These are phyloP conservation scores for Neoitamus cyanurus DNA, from an alignment of 2,888 invertebrate species.

Conservation along the genomic window DNA sequence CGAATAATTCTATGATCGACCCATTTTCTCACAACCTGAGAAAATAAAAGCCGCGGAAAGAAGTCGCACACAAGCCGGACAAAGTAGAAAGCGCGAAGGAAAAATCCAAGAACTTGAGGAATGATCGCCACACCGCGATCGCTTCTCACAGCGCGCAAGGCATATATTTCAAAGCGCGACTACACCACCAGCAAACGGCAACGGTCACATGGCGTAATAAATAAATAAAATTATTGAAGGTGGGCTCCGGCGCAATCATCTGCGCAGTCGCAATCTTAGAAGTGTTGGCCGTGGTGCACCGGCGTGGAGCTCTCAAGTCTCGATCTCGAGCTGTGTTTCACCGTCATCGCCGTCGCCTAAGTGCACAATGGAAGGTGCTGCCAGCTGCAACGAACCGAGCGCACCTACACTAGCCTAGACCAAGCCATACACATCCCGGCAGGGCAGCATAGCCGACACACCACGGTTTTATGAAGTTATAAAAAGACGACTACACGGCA, in stretches of 20 bases:
- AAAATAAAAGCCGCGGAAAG: conserved; percentile 22
- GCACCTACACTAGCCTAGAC: conserved; percentile 16
- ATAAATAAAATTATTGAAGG: conserved; percentile 46
- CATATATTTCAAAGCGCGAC: conserved; percentile 12
- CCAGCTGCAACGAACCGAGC: conserved; percentile 31
- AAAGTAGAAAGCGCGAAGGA: conserved; percentile 42
- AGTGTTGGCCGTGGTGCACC: not conserved
- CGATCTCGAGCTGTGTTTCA: not conserved
- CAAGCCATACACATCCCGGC: not conserved
- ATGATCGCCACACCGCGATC: conserved; percentile 37
- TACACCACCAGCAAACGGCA: conserved; percentile 7
- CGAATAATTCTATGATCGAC: conserved; percentile 40
- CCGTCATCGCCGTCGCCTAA: not conserved
- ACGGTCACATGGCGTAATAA: conserved; percentile 40
- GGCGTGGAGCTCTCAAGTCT: not conserved
- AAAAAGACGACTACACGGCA: conserved; percentile 38
- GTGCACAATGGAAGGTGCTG: conserved; percentile 34
- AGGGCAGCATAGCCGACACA: conserved; percentile 22
- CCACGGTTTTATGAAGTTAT: conserved; percentile 34
- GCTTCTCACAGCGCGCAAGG: conserved; percentile 17
- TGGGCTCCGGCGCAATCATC: conserved; percentile 43
- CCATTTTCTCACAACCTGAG: conserved; percentile 43
- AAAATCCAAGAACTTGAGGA: conserved; percentile 44
- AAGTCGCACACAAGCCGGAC: conserved; percentile 1
- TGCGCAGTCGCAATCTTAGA: conserved; percentile 34